Conservation (phyloP, 2,797 vertebrate genomes). For the Microctenopoma lineatum region DNA sequence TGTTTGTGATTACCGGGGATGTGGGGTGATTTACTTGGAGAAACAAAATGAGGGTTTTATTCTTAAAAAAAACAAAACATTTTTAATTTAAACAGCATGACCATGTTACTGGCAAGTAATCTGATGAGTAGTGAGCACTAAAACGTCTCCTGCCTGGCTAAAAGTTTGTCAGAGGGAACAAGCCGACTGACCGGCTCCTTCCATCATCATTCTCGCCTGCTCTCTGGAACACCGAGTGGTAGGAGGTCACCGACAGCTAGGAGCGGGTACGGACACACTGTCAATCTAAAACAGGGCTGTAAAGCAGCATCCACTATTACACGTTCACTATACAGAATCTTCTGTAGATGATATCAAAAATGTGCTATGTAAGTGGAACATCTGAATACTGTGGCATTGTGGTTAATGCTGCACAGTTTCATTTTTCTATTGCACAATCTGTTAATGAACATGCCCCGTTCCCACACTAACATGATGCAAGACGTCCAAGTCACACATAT, state of each 20-base stretch:
- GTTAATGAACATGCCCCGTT: background rate
- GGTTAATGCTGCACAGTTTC: slow-evolving; percentile 11
- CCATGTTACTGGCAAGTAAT: background rate
- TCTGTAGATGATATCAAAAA: background rate
- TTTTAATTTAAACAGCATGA: background rate
- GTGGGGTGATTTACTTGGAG: background rate
- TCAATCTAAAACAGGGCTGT: too few relatives aligned
- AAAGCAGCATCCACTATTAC: too few relatives aligned
- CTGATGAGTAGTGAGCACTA: background rate
- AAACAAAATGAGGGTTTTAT: background rate
- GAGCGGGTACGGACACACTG: too few relatives aligned
- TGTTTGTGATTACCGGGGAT: background rate
- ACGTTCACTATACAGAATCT: too few relatives aligned
- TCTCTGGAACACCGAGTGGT: background rate
- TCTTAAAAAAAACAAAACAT: too few relatives aligned
- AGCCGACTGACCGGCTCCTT: too few relatives aligned
- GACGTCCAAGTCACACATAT: background rate
- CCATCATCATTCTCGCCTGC: background rate
- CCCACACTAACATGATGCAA: background rate
- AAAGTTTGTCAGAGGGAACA: background rate
- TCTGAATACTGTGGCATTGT: slow-evolving; percentile 3
- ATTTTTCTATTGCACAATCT: slow-evolving; percentile 6
- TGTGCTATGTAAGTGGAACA: background rate
- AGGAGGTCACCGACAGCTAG: background rate
- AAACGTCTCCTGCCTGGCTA: background rate